A percentile compares a stretch with the other conserved stretches of the same genome.
Evolutionary conservation across 2,113 vertebrate genomes (phyloP).

Genomic region (Tiliqua scincoides): DNA sequence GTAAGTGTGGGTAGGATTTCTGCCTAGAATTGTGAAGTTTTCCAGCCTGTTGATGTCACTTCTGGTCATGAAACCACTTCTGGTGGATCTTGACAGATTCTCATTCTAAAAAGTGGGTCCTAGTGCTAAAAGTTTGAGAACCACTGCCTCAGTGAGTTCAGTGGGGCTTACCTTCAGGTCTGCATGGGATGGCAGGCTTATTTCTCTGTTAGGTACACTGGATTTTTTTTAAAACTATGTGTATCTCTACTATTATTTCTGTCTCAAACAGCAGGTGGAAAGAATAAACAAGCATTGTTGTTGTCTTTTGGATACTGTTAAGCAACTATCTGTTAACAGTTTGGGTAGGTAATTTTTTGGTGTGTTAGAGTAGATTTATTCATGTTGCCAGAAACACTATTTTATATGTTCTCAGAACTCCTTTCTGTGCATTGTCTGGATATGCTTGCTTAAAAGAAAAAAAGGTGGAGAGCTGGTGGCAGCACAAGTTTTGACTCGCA

Average conservation of each 20-base stretch:
- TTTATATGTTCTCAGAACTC: background rate
- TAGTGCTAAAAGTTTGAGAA: too few species aligned
- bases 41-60: too few species aligned
- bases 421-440: background rate
- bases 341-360: too few species aligned
- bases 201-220: conserved; percentile 40
- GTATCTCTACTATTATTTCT: conserved; percentile 48
- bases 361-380: background rate
- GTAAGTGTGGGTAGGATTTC: too few species aligned
- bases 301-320: conserved; percentile 33
- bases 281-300: background rate
- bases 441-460: background rate
- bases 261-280: conserved; percentile 19
- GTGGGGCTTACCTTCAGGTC: background rate
- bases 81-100: too few species aligned
- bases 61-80: too few species aligned
- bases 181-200: conserved; percentile 42
- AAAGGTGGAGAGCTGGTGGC: background rate
- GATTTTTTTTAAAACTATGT: conserved; percentile 41
- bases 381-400: conserved; percentile 19
- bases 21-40: too few species aligned
- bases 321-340: background rate
- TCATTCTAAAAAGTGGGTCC: too few species aligned
- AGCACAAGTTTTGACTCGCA: background rate
- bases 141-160: background rate